A percentile compares a stretch with the other conserved stretches of the same genome.
These are phyloP conservation scores for Paracentrotus lividus DNA, from an alignment of 53 echinoderm and acorn worm genomes.

Conservation along the genomic window DNA sequence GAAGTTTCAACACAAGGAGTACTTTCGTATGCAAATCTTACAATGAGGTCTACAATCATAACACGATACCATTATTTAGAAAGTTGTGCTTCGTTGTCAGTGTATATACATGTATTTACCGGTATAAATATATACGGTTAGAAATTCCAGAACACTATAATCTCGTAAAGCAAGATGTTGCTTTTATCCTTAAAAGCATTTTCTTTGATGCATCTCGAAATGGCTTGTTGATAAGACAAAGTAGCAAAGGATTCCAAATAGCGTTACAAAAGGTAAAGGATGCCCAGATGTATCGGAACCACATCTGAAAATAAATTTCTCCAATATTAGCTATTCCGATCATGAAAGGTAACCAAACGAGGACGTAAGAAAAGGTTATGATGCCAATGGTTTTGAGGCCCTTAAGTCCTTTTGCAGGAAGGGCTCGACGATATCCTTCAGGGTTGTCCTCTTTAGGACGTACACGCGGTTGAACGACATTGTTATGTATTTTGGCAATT, in stretches of 20 bases:
- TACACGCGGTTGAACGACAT: not conserved
- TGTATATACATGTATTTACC: too few relatives aligned
- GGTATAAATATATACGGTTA: too few relatives aligned
- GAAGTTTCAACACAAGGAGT: too few relatives aligned
- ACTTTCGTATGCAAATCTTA: too few relatives aligned
- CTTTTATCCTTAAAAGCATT: too few relatives aligned
- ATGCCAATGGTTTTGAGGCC: conserved; percentile 9
- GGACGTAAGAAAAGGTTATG: not conserved
- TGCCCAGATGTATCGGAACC: not conserved
- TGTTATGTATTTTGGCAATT: not conserved
- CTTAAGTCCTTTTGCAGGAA: not conserved
- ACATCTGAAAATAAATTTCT: not conserved
- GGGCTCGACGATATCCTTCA: not conserved
- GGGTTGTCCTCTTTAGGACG: not conserved
- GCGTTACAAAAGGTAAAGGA: not conserved
- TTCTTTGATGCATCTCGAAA: too few relatives aligned
- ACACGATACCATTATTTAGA: too few relatives aligned
- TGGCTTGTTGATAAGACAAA: too few relatives aligned
- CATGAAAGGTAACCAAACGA: conserved; percentile 1
- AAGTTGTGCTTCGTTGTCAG: too few relatives aligned
- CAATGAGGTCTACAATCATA: too few relatives aligned
- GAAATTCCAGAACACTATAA: too few relatives aligned
- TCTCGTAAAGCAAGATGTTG: too few relatives aligned
- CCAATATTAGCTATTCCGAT: not conserved
- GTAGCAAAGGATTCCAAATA: conserved; percentile 12